Percentiles rank a stretch among this genome's conserved stretches.
phyloP scores from a whole-genome alignment of 2,113 vertebrate genomes.

The Atractosteus spatula region DNA sequence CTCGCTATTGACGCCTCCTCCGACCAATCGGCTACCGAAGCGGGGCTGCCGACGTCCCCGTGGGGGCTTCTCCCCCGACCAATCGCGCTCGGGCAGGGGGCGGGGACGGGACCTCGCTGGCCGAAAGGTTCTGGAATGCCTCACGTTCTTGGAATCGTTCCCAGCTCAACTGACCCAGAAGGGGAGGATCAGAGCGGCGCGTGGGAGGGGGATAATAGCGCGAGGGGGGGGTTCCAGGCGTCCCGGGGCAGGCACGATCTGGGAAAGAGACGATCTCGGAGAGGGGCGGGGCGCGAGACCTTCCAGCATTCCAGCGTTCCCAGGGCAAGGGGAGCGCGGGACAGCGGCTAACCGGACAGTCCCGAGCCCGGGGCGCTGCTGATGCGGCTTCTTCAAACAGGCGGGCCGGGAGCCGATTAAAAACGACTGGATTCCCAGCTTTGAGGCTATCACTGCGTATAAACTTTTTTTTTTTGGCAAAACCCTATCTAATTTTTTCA shows the following conservation, averaged over 20 bases:
- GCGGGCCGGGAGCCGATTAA: no score
- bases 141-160: slow-evolving; percentile 16
- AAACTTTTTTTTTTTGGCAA: no score
- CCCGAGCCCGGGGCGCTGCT: no score
- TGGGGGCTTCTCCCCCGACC: neutral
- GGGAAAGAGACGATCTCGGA: no score
- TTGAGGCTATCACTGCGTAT: no score
- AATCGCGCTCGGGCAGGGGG: neutral
- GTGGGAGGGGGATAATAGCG: neutral
- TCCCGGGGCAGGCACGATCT: no score
- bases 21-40: slow-evolving; percentile 41
- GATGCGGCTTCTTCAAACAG: no score
- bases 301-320: neutral
- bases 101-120: slow-evolving; percentile 29
- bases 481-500: no score
- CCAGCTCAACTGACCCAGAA: slow-evolving; percentile 23
- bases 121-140: slow-evolving; percentile 20
- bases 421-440: no score
- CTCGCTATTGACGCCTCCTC: slow-evolving; percentile 36
- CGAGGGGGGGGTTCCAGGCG: neutral
- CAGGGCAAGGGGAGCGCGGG: slow-evolving; percentile 1
- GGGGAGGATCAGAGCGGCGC: neutral
- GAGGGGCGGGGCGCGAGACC: no score
- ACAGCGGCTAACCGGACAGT: no score
- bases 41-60: neutral